These are phyloP conservation scores for Oenanthe oenanthe DNA, from an alignment of 2,113 vertebrate species.

Conservation along the genomic window DNA sequence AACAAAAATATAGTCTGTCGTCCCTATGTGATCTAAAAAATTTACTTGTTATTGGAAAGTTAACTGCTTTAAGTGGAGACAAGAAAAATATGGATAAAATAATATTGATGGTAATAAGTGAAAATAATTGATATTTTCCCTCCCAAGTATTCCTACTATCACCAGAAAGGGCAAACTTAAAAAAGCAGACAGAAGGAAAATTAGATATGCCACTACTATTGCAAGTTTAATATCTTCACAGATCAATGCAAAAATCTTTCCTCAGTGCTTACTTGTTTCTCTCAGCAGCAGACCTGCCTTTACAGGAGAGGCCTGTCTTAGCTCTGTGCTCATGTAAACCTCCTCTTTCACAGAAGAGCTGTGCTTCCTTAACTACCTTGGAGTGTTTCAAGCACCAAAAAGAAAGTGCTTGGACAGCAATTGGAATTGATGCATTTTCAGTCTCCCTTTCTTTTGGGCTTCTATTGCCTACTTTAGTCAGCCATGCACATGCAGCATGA, in stretches of 20 bases:
- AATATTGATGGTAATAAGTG: background rate
- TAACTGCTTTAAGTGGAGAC: background rate
- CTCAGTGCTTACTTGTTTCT: background rate
- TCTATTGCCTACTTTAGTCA: background rate
- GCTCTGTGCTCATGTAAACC: background rate
- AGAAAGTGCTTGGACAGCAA: background rate
- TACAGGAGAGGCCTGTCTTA: background rate
- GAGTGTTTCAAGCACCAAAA: background rate
- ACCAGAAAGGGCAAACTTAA: constrained; percentile 9
- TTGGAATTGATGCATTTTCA: background rate
- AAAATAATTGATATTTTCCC: background rate
- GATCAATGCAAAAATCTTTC: background rate
- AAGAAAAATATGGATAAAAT: background rate
- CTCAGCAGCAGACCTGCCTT: background rate
- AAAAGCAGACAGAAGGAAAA: background rate
- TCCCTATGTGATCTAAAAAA: background rate
- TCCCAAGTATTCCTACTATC: constrained; percentile 35
- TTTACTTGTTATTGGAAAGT: background rate
- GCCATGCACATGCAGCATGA: background rate
- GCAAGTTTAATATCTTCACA: background rate
- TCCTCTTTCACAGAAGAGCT: background rate
- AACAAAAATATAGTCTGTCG: background rate
- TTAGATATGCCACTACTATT: background rate
- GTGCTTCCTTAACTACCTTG: background rate
- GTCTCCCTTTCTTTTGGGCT: background rate